A percentile compares a stretch with the other conserved stretches of the same genome.
Evolutionary conservation across 2,113 vertebrate species (phyloP).

Genomic region (Sylvietta virens): DNA sequence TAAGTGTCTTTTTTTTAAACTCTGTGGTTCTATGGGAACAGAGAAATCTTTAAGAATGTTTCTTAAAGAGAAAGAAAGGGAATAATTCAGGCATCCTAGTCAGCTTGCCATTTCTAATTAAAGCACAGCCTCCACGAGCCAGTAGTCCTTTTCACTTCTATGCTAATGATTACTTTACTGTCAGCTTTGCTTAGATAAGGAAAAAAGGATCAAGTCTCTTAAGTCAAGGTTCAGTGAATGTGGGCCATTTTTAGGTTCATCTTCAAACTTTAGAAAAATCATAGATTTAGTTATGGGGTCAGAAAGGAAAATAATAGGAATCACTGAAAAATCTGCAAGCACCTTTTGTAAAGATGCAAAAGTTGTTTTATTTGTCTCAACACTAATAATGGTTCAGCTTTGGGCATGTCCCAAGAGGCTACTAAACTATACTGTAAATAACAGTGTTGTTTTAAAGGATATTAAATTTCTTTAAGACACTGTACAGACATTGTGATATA

Average conservation of each 20-base stretch:
- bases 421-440: neutral
- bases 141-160: neutral
- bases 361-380: neutral
- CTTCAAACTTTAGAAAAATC: neutral
- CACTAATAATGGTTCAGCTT: neutral
- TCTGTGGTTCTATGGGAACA: neutral
- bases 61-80: neutral
- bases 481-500: neutral
- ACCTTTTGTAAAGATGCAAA: neutral
- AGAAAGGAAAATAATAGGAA: neutral
- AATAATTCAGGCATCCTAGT: neutral
- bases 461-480: neutral
- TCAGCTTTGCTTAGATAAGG: neutral
- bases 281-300: neutral
- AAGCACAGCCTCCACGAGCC: neutral
- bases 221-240: neutral
- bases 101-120: neutral
- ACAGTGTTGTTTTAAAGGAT: neutral
- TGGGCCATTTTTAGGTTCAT: neutral
- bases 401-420: neutral
- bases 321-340: neutral
- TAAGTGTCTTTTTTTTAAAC: neutral
- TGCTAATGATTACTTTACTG: neutral
- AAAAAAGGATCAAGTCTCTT: neutral
- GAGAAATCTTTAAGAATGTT: neutral